A percentile compares a stretch with the other conserved stretches of the same genome.
These are phyloP conservation scores for Pelagia noctiluca DNA, from an alignment of 30 jellyfish, hydroid and myxozoan species.

Conservation along the genomic window DNA sequence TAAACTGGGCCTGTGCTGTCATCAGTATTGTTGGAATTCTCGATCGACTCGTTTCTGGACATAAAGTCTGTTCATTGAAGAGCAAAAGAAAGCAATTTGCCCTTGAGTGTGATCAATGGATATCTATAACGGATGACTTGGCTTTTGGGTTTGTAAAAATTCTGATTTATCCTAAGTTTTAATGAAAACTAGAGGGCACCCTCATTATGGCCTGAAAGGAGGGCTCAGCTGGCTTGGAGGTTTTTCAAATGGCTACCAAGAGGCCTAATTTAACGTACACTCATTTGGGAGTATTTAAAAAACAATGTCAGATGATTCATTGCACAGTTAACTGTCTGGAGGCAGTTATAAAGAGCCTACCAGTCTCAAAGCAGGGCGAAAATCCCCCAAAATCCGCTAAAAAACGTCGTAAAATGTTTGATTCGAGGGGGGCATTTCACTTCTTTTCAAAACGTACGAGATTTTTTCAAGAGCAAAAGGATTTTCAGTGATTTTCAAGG, in stretches of 20 bases:
- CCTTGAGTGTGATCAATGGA: constrained; percentile 1
- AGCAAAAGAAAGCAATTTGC: neutral
- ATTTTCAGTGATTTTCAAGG: too few species aligned
- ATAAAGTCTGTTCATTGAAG: neutral
- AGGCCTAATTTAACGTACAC: neutral
- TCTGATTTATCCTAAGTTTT: neutral
- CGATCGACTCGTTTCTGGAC: constrained; percentile 3
- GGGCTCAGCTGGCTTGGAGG: too few species aligned
- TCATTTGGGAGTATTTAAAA: neutral
- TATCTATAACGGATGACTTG: constrained; percentile 9
- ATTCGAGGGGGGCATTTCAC: too few species aligned
- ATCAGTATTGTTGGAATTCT: constrained; percentile 21
- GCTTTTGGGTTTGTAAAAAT: neutral
- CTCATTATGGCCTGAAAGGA: neutral
- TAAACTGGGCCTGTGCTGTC: constrained; percentile 51
- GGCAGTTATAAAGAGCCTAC: too few species aligned
- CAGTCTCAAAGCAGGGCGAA: too few species aligned
- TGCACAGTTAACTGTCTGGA: neutral
- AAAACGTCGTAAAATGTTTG: too few species aligned
- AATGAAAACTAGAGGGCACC: neutral
- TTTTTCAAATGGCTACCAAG: neutral
- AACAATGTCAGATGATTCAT: neutral
- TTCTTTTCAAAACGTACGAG: too few species aligned
- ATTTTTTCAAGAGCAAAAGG: too few species aligned
- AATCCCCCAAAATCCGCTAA: too few species aligned